These are phyloP conservation scores for Haliclona indistincta DNA, from an alignment of 37 sponge, comb jelly and placozoan genomes.

Conservation along the genomic window DNA sequence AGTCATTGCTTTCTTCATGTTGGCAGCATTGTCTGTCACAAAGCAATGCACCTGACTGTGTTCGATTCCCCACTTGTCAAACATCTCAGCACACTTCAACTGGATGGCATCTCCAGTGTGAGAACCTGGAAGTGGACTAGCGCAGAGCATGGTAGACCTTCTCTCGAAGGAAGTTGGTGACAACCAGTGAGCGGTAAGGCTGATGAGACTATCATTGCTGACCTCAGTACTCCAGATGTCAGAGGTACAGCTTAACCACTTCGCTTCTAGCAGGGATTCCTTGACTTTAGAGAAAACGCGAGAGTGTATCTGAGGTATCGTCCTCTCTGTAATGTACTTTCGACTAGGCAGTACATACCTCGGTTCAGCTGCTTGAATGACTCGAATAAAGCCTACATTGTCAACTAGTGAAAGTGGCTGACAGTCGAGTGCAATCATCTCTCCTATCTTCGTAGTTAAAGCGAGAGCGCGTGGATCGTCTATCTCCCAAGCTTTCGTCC, in stretches of 20 bases:
- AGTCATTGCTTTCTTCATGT: constrained; percentile 42
- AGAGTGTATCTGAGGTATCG: constrained; percentile 4
- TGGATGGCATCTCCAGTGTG: constrained; percentile 44
- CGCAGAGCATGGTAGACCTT: constrained; percentile 28
- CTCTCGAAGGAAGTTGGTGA: no score
- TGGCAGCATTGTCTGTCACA: constrained; percentile 39
- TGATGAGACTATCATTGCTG: no score
- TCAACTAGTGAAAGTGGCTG: constrained; percentile 44
- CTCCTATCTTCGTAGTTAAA: constrained; percentile 26
- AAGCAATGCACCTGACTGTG: constrained; percentile 18
- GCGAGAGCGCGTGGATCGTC: constrained; percentile 41
- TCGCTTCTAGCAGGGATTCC: neutral
- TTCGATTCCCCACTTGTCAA: constrained; percentile 32
- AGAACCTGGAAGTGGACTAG: constrained; percentile 21
- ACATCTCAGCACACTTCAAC: constrained; percentile 19
- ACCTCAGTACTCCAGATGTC: constrained; percentile 40
- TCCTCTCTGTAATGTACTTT: constrained; percentile 34
- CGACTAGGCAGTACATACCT: constrained; percentile 45
- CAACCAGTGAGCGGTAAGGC: no score
- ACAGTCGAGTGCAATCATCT: constrained; percentile 43
- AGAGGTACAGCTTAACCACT: constrained; percentile 37
- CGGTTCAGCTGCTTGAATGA: constrained; percentile 18
- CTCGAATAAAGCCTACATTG: constrained; percentile 24
- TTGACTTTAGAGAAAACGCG: constrained; percentile 6
- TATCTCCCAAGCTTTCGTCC: constrained; percentile 20